Conservation (phyloP, 2,888 invertebrate genomes). For the Mechanitis mazaeus region DNA sequence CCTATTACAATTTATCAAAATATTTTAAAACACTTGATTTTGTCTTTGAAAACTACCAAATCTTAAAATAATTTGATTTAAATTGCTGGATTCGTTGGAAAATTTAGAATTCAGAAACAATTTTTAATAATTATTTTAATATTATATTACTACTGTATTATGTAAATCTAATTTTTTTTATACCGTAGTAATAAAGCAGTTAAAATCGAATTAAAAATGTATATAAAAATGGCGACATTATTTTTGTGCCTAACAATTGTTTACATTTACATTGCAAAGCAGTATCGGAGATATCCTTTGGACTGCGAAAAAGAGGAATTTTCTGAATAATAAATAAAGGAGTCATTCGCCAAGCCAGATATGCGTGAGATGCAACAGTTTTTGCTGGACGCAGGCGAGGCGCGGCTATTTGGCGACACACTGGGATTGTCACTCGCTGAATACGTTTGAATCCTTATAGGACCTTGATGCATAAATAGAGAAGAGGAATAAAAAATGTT, state of each 20-base stretch:
- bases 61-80: too few relatives aligned
- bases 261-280: slow-evolving; percentile 40
- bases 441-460: slow-evolving; percentile 12
- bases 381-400: slow-evolving; percentile 37
- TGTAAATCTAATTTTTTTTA: too few relatives aligned
- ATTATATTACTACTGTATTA: too few relatives aligned
- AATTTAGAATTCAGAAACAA: too few relatives aligned
- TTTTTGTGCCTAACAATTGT: slow-evolving; percentile 23
- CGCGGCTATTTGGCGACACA: slow-evolving; percentile 16
- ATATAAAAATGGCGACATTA: slow-evolving; percentile 7
- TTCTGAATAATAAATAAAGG: slow-evolving; percentile 51
- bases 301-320: slow-evolving; percentile 47
- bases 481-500: neutral
- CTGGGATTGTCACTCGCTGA: slow-evolving; percentile 17
- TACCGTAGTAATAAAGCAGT: too few relatives aligned
- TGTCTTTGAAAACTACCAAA: too few relatives aligned
- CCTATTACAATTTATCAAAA: too few relatives aligned
- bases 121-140: too few relatives aligned
- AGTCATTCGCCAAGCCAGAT: slow-evolving; percentile 37
- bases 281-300: slow-evolving; percentile 41
- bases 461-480: slow-evolving; percentile 8
- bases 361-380: slow-evolving; percentile 50
- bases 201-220: too few relatives aligned
- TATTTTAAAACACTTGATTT: too few relatives aligned
- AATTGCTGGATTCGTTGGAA: too few relatives aligned